These are phyloP conservation scores for Idaea biselata DNA, from an alignment of 2,888 invertebrate genomes.

Conservation along the genomic window DNA sequence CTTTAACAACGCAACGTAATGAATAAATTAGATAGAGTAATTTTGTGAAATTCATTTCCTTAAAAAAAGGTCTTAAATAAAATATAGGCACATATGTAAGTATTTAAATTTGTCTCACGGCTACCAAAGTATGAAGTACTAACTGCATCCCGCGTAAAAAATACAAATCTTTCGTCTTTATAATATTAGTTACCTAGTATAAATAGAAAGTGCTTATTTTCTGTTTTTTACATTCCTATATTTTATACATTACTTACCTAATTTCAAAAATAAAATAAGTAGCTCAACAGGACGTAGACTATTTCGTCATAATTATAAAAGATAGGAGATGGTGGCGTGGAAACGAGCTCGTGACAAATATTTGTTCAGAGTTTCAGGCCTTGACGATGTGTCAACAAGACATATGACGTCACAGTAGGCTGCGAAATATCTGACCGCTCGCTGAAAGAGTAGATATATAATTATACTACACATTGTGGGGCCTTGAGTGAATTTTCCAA, in stretches of 20 bases:
- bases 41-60: no score
- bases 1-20: neutral
- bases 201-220: no score
- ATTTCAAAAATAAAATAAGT: neutral
- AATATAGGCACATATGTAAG: no score
- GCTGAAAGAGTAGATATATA: slow-evolving; percentile 17
- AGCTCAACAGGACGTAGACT: neutral
- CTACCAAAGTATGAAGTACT: no score
- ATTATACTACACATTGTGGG: slow-evolving; percentile 1
- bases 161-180: no score
- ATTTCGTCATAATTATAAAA: neutral
- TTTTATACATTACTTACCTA: neutral
- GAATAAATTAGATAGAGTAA: neutral
- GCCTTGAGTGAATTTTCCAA: slow-evolving; percentile 2
- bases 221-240: neutral
- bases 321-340: neutral
- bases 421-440: neutral
- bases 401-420: slow-evolving; percentile 30
- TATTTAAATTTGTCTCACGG: no score
- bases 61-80: no score
- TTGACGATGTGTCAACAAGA: slow-evolving; percentile 52
- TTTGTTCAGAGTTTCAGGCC: slow-evolving; percentile 43
- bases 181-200: no score
- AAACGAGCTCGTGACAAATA: slow-evolving; percentile 36
- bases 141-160: no score